Conservation (phyloP, 2,888 invertebrate species). For the Zeuzera pyrina region DNA sequence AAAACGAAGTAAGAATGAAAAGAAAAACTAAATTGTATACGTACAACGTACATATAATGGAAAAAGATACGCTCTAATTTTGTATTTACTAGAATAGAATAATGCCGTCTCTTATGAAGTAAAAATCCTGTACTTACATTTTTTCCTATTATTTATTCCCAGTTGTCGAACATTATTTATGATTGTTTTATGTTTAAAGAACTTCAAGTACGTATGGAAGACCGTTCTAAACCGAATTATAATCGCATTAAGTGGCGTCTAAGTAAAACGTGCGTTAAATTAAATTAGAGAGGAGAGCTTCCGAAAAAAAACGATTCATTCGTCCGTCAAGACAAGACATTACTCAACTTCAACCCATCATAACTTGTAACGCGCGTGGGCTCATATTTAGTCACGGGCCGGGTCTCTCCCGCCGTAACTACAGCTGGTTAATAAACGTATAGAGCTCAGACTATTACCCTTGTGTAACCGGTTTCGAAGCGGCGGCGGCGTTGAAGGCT, state of each 20-base stretch:
- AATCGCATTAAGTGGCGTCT: conserved; percentile 46
- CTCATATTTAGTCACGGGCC: conserved; percentile 58
- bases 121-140: no score
- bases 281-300: conserved; percentile 43
- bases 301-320: conserved; percentile 12
- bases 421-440: conserved; percentile 40
- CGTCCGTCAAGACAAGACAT: conserved; percentile 15
- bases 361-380: conserved; percentile 58
- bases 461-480: conserved; percentile 43
- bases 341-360: conserved; percentile 47
- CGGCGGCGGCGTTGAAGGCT: background rate
- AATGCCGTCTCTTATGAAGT: no score
- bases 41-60: no score
- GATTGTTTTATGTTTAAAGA: no score
- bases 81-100: no score
- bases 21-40: no score
- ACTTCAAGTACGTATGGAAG: no score
- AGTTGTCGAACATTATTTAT: no score
- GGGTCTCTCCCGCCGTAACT: conserved; percentile 32
- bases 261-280: conserved; percentile 56
- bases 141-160: no score
- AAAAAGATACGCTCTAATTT: no score
- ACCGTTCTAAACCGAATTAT: no score
- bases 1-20: no score
- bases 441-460: conserved; percentile 47